A percentile compares a stretch with the other conserved stretches of the same genome.
Evolutionary conservation across 1,140 invertebrate species (phyloP).

Genomic region (Vollenhovia emeryi): DNA sequence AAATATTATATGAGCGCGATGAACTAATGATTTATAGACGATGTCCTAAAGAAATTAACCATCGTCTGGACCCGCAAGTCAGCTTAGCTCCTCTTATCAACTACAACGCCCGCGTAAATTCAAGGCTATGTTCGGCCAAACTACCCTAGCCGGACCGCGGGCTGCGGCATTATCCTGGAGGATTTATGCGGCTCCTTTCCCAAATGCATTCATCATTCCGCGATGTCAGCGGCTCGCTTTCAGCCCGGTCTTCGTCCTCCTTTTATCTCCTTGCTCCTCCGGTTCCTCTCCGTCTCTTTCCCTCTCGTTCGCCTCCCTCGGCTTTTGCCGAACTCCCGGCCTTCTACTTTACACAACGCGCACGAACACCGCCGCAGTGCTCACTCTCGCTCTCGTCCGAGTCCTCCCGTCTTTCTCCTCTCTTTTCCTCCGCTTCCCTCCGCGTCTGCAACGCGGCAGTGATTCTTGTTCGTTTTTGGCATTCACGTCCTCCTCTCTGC

Average conservation of each 20-base stretch:
- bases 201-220: slow-evolving; percentile 79
- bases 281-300: slow-evolving; percentile 1
- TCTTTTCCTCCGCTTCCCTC: background rate
- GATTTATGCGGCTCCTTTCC: slow-evolving; percentile 75
- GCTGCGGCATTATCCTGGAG: slow-evolving; percentile 63
- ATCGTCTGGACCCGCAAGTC: background rate
- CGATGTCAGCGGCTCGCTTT: slow-evolving; percentile 75
- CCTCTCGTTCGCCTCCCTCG: background rate
- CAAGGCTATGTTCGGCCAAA: slow-evolving; percentile 43
- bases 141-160: slow-evolving; percentile 47
- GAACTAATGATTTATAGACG: slow-evolving; percentile 1
- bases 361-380: slow-evolving; percentile 4
- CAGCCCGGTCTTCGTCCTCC: slow-evolving; percentile 49
- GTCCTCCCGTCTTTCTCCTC: background rate
- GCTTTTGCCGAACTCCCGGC: slow-evolving; percentile 55
- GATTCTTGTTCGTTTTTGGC: background rate
- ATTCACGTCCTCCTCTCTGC: slow-evolving; percentile 37
- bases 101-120: slow-evolving; percentile 67
- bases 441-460: background rate
- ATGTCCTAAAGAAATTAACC: background rate
- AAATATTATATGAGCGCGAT: background rate
- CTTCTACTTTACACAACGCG: slow-evolving; percentile 52
- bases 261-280: slow-evolving; percentile 37
- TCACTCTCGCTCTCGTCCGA: slow-evolving; percentile 57
- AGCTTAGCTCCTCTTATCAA: slow-evolving; percentile 36